A percentile compares a stretch with the other conserved stretches of the same genome.
Evolutionary conservation across 2,888 invertebrate species (phyloP).

Genomic region (Sminthurinus aureus): DNA sequence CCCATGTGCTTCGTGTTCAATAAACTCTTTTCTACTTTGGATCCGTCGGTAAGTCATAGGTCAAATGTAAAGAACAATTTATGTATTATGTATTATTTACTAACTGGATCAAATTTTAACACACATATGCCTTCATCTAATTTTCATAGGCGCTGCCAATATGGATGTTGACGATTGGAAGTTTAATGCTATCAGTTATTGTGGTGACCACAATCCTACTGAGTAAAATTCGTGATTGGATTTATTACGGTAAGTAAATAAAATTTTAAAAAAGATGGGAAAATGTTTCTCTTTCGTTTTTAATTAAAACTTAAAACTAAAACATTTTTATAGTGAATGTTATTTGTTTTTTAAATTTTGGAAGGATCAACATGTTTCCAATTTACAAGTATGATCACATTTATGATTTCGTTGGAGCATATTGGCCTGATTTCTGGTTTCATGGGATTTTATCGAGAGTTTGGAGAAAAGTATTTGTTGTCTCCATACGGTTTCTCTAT

Average conservation of each 20-base stretch:
- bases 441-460: slow-evolving; percentile 57
- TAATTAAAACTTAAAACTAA: background rate
- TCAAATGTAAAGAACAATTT: too few species aligned
- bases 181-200: slow-evolving; percentile 43
- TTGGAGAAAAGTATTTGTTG: slow-evolving; percentile 56
- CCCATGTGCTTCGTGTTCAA: background rate
- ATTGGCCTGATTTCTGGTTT: slow-evolving; percentile 54
- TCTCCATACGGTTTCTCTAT: slow-evolving; percentile 57
- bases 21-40: background rate
- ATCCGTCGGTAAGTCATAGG: background rate
- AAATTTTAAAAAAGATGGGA: too few species aligned
- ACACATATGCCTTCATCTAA: background rate
- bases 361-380: slow-evolving; percentile 52
- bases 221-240: slow-evolving; percentile 51
- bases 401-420: slow-evolving; percentile 57
- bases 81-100: background rate
- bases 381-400: slow-evolving; percentile 55
- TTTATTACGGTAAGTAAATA: slow-evolving; percentile 49
- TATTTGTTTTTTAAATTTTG: background rate
- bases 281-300: too few species aligned
- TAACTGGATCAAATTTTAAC: background rate
- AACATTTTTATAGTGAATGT: background rate
- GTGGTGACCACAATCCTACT: slow-evolving; percentile 30
- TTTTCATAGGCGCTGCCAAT: slow-evolving; percentile 49
- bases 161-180: slow-evolving; percentile 54